Conservation (phyloP, 2,888 invertebrate species). For the Drosophila robusta region DNA sequence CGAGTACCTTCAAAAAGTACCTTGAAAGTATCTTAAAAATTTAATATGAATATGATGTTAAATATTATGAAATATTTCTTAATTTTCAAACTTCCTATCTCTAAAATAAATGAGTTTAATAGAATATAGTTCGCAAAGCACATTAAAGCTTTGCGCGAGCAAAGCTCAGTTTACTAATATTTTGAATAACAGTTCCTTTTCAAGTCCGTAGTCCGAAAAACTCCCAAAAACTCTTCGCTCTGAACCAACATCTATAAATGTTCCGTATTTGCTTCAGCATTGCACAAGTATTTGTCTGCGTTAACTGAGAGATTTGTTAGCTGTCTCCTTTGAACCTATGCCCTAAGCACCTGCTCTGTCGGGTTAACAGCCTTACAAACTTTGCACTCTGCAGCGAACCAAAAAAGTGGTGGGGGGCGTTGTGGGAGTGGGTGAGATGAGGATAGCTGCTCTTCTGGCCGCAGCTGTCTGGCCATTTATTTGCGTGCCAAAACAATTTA, state of each 20-base stretch:
- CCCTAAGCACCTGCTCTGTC: conserved; percentile 42
- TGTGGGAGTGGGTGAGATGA: background rate
- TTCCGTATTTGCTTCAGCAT: conserved; percentile 14
- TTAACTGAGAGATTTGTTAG: conserved; percentile 66
- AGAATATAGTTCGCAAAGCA: background rate
- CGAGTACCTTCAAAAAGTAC: too few relatives aligned
- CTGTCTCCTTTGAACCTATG: conserved; percentile 61
- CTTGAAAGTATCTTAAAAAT: too few relatives aligned
- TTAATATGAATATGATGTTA: too few relatives aligned
- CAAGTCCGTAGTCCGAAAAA: background rate
- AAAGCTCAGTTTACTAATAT: background rate
- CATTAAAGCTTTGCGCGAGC: background rate
- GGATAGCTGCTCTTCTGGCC: conserved; percentile 31
- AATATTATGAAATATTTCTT: background rate
- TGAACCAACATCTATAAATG: conserved; percentile 4
- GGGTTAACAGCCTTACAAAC: conserved; percentile 68
- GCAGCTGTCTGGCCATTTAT: conserved; percentile 75
- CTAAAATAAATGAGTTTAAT: background rate
- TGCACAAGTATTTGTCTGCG: conserved; percentile 59
- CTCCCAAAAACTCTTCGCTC: background rate
- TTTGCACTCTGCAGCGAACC: conserved; percentile 53
- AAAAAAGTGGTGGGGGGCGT: background rate
- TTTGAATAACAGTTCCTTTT: background rate
- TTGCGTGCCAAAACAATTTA: conserved; percentile 82
- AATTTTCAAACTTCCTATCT: background rate